A percentile compares a stretch with the other conserved stretches of the same genome.
Evolutionary conservation across 2,888 invertebrate species (phyloP).

Genomic region (Anthrax anthrax): DNA sequence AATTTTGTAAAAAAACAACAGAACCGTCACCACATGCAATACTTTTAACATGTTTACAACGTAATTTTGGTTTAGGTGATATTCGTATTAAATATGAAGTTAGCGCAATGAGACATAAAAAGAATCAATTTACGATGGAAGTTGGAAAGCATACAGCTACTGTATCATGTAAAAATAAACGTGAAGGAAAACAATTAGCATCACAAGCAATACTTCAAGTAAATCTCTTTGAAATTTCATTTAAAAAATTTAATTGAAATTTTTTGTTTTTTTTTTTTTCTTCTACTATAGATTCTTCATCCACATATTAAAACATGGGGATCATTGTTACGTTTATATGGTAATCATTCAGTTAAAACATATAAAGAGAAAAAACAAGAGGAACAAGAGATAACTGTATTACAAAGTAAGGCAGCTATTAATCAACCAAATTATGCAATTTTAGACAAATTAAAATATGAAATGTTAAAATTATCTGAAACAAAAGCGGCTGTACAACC

Average conservation of each 20-base stretch:
- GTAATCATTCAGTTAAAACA: conserved; percentile 77
- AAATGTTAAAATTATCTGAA: conserved; percentile 64
- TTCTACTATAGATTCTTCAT: conserved; percentile 55
- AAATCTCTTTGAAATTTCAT: conserved; percentile 5
- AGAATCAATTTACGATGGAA: conserved; percentile 86
- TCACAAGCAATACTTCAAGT: conserved; percentile 87
- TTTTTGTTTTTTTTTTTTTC: conserved; percentile 10
- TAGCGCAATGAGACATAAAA: conserved; percentile 75
- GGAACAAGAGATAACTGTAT: conserved; percentile 80
- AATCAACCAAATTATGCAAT: conserved; percentile 89
- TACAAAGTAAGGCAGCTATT: conserved; percentile 76
- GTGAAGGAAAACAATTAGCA: conserved; percentile 91
- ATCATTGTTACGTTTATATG: conserved; percentile 81
- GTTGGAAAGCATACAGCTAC: conserved; percentile 85
- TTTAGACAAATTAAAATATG: conserved; percentile 64
- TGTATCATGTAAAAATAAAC: conserved; percentile 89
- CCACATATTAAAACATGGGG: conserved; percentile 94
- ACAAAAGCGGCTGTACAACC: conserved; percentile 45
- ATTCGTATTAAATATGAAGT: conserved; percentile 76
- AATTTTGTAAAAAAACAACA: conserved; percentile 91
- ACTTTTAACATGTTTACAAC: conserved; percentile 75
- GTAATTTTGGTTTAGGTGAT: conserved; percentile 85
- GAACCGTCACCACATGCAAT: conserved; percentile 93
- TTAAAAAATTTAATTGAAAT: neutral
- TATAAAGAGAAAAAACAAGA: conserved; percentile 85